phyloP scores from a whole-genome alignment of 2,113 vertebrate species.

The Spea bombifrons region DNA sequence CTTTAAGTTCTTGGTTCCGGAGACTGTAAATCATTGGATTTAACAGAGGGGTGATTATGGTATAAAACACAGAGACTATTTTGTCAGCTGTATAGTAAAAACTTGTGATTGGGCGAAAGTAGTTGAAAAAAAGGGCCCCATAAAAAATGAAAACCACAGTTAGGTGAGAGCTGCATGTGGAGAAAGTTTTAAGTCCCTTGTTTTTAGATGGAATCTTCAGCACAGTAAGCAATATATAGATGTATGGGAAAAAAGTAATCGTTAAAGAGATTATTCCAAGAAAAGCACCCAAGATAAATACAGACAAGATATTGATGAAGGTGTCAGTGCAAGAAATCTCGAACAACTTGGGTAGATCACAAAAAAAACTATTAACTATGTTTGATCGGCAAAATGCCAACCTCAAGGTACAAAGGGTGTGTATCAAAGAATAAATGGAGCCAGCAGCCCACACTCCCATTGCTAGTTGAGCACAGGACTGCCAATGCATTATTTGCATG shows the following conservation, averaged over 20 bases:
- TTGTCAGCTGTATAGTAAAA: background rate
- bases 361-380: conserved; percentile 6
- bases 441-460: background rate
- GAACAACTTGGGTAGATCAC: conserved; percentile 9
- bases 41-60: conserved; percentile 54
- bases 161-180: conserved; percentile 13
- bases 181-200: background rate
- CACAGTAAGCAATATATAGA: background rate
- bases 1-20: conserved; percentile 57
- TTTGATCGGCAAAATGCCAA: conserved; percentile 1
- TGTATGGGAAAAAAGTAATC: conserved; percentile 6
- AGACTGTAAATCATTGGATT: conserved; percentile 59
- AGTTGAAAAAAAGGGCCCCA: background rate
- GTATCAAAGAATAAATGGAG: background rate
- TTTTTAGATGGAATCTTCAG: background rate
- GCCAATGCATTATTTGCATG: background rate
- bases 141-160: conserved; percentile 17
- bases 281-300: background rate
- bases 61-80: conserved; percentile 53
- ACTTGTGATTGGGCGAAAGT: conserved; percentile 4
- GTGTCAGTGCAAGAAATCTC: background rate
- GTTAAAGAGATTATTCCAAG: background rate
- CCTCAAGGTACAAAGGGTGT: background rate
- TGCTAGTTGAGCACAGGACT: background rate
- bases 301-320: background rate